phyloP scores from a whole-genome alignment of 2,888 invertebrate genomes.

The Sphaerophoria rueppellii region DNA sequence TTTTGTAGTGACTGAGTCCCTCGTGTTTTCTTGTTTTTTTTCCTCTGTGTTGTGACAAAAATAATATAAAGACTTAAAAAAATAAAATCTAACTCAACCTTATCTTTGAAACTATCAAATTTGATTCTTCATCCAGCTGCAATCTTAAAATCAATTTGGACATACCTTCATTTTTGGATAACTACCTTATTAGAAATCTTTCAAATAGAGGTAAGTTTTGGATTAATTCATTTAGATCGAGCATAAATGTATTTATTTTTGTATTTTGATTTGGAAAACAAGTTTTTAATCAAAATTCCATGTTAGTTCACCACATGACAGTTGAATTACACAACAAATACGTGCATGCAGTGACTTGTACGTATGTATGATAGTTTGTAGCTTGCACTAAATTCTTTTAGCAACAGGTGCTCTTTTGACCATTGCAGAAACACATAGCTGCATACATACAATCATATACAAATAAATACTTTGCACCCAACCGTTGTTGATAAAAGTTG shows the following conservation, averaged over 20 bases:
- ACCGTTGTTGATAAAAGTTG: constrained; percentile 13
- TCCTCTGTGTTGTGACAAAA: constrained; percentile 12
- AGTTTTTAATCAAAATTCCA: neutral
- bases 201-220: constrained; percentile 52
- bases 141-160: constrained; percentile 8
- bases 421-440: constrained; percentile 25
- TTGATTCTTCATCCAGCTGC: neutral
- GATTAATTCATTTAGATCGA: neutral
- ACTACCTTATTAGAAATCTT: constrained; percentile 39
- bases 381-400: constrained; percentile 52
- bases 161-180: constrained; percentile 48
- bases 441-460: neutral
- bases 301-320: neutral
- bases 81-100: constrained; percentile 33
- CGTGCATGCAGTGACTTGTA: neutral
- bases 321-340: constrained; percentile 7
- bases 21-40: constrained; percentile 34
- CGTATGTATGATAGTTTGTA: constrained; percentile 16
- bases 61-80: constrained; percentile 25
- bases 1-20: constrained; percentile 4
- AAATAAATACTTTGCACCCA: constrained; percentile 13
- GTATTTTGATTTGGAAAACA: neutral
- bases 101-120: neutral
- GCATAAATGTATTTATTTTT: neutral
- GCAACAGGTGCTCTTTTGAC: constrained; percentile 66